phyloP scores from a whole-genome alignment of 2,888 invertebrate species.

The Ischnura elegans region DNA sequence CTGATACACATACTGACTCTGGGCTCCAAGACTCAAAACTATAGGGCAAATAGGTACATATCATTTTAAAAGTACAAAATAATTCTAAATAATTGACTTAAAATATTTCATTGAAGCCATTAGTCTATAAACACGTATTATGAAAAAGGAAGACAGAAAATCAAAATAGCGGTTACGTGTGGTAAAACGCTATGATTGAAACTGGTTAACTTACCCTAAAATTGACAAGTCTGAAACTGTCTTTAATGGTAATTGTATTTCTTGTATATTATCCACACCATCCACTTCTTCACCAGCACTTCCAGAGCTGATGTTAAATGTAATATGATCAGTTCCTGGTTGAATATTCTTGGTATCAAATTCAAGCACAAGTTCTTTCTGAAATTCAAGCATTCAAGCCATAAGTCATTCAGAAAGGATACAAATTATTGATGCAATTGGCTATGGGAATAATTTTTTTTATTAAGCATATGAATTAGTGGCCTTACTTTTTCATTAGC shows the following conservation, averaged over 20 bases:
- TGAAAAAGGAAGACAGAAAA: not conserved
- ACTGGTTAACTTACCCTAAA: constrained; percentile 72
- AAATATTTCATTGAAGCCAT: too few species aligned
- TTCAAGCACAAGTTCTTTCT: constrained; percentile 63
- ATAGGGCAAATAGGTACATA: too few species aligned
- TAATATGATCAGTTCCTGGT: constrained; percentile 70
- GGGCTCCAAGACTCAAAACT: too few species aligned
- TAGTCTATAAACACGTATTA: not conserved
- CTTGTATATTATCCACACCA: constrained; percentile 72
- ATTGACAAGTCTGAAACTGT: constrained; percentile 72
- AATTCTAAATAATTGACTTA: too few species aligned
- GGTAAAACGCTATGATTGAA: not conserved
- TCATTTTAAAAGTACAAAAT: too few species aligned
- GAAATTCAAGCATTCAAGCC: not conserved
- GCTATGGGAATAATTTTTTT: not conserved
- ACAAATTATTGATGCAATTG: not conserved
- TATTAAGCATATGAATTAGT: not conserved
- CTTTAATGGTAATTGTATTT: constrained; percentile 72
- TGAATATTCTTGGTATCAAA: constrained; percentile 71
- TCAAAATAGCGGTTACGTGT: not conserved
- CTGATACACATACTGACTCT: too few species aligned
- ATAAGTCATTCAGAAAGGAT: too few species aligned
- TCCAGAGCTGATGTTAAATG: constrained; percentile 72
- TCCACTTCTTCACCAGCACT: constrained; percentile 74
- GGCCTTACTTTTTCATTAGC: constrained; percentile 71